A percentile compares a stretch with the other conserved stretches of the same genome.
Conservation (phyloP, 2,888 invertebrate species). For the Hymenopus coronatus region DNA sequence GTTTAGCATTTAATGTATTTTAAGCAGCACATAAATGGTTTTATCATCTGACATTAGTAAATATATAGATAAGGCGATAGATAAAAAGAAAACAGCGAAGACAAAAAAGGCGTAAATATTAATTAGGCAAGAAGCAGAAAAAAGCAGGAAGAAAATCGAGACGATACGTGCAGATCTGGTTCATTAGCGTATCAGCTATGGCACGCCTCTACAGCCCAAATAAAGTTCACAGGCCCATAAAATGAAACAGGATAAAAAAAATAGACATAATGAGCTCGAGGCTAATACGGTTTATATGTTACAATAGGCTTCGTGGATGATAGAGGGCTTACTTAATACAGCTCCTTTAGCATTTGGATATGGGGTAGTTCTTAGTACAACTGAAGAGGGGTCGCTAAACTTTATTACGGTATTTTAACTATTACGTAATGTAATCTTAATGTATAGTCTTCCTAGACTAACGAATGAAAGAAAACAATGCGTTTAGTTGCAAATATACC, state of each 20-base stretch:
- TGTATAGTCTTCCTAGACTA: no score
- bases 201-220: neutral
- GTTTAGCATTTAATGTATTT: no score
- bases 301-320: no score
- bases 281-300: neutral
- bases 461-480: no score
- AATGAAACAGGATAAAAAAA: neutral
- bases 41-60: neutral
- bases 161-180: neutral
- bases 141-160: neutral
- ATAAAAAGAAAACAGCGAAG: neutral
- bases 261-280: neutral
- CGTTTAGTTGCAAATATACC: no score
- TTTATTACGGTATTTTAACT: no score
- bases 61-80: neutral
- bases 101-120: neutral
- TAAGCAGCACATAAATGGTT: no score
- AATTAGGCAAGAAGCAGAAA: neutral
- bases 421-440: no score
- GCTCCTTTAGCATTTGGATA: no score
- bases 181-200: neutral
- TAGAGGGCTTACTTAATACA: no score
- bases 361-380: no score
- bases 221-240: neutral
- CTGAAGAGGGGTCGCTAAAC: no score